phyloP scores from a whole-genome alignment of 2,113 vertebrate genomes.

The Corynorhinus townsendii region DNA sequence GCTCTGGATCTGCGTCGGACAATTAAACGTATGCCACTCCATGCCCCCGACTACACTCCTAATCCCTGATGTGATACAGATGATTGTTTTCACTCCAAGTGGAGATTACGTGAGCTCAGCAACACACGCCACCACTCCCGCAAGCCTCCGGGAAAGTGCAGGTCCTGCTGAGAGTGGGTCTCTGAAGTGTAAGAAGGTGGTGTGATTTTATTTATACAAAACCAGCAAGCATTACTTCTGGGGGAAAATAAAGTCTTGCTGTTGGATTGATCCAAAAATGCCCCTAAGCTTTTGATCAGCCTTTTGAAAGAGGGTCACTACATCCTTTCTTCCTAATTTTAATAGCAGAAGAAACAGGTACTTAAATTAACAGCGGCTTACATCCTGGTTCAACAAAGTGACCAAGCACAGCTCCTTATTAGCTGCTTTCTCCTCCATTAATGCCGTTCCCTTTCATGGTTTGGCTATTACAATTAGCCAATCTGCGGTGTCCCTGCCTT shows the following conservation, averaged over 20 bases:
- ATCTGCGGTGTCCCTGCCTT: conserved; percentile 76
- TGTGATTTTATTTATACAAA: background rate
- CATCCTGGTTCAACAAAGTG: conserved; percentile 52
- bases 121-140: no score
- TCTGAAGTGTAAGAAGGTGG: background rate
- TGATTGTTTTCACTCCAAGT: background rate
- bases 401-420: conserved; percentile 65
- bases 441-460: conserved; percentile 71
- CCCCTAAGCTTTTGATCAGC: background rate
- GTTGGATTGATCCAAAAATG: background rate
- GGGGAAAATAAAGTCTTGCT: background rate
- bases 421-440: conserved; percentile 77
- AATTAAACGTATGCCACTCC: background rate
- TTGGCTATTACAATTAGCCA: conserved; percentile 74
- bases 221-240: background rate
- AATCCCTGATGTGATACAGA: background rate
- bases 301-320: conserved; percentile 37
- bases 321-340: conserved; percentile 48
- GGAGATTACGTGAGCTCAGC: background rate
- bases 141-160: background rate
- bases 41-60: background rate
- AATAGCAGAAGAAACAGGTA: conserved; percentile 34
- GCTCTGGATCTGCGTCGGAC: background rate
- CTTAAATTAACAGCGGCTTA: conserved; percentile 46
- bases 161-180: background rate